phyloP scores from a whole-genome alignment of 2,797 vertebrate genomes.

The Halcyon smyrnensis region DNA sequence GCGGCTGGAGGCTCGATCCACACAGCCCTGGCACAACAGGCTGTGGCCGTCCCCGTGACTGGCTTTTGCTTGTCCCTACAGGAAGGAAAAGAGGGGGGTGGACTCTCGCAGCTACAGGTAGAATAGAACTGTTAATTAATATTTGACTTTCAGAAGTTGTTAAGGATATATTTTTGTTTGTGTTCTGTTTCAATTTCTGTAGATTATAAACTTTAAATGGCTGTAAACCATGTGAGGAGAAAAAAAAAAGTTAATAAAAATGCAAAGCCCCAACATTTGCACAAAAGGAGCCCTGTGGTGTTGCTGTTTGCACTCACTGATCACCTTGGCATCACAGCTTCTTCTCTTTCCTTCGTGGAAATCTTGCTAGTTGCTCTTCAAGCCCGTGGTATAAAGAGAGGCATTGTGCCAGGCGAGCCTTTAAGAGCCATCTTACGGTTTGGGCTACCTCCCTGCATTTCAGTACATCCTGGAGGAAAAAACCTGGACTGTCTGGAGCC shows the following conservation, averaged over 20 bases:
- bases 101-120: conserved; percentile 69
- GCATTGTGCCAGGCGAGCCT: conserved; percentile 21
- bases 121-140: conserved; percentile 77
- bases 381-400: conserved; percentile 37
- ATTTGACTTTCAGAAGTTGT: conserved; percentile 78
- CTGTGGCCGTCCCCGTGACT: background rate
- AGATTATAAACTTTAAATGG: conserved; percentile 83
- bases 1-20: conserved; percentile 6
- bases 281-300: conserved; percentile 71
- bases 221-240: conserved; percentile 80
- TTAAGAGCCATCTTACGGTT: conserved; percentile 51
- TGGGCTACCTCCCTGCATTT: conserved; percentile 55
- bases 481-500: conserved; percentile 62
- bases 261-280: conserved; percentile 79
- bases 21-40: conserved; percentile 12
- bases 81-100: conserved; percentile 2
- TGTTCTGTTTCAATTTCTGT: conserved; percentile 82
- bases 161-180: conserved; percentile 84
- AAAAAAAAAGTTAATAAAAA: conserved; percentile 81
- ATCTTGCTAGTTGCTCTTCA: background rate
- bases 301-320: conserved; percentile 54
- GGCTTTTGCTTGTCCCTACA: conserved; percentile 30
- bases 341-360: background rate
- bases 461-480: conserved; percentile 22
- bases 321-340: conserved; percentile 13